These are phyloP conservation scores for Iselma pallidipennis DNA, from an alignment of 2,888 invertebrate genomes.

Conservation along the genomic window DNA sequence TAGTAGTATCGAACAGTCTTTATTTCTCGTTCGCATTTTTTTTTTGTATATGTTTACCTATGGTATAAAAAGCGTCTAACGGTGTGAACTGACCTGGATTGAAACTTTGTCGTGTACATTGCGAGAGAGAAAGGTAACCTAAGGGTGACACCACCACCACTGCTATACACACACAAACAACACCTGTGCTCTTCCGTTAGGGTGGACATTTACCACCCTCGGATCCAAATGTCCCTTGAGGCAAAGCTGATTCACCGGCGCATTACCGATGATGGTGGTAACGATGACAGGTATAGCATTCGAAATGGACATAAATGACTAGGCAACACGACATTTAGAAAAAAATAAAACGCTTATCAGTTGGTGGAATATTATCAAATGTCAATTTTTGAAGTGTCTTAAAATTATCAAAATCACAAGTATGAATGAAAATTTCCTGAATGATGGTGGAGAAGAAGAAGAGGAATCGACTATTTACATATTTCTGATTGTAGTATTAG, in stretches of 20 bases:
- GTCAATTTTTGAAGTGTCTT: not conserved
- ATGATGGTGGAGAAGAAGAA: not conserved
- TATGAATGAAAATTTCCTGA: not conserved
- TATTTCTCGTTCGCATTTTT: slow-evolving; percentile 16
- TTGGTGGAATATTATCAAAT: too few relatives aligned
- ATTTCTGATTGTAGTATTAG: not conserved
- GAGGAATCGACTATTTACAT: not conserved
- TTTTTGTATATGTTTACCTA: slow-evolving; percentile 27
- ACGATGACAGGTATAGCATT: not conserved
- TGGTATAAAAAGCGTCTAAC: slow-evolving; percentile 27
- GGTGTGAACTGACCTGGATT: slow-evolving; percentile 37
- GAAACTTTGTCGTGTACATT: slow-evolving; percentile 22
- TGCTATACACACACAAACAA: not conserved
- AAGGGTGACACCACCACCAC: not conserved
- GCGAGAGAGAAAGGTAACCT: not conserved
- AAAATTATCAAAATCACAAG: not conserved
- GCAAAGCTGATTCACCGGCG: not conserved
- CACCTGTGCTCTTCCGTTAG: not conserved
- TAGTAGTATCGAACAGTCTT: not conserved
- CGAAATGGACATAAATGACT: not conserved
- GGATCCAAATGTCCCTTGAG: not conserved
- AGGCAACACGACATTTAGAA: not conserved
- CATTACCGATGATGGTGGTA: not conserved
- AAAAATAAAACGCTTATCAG: too few relatives aligned
- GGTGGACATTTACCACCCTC: not conserved